Base-by-base conservation (phyloP, 2,797 vertebrate species). In the Harpagifer antarcticus region DNA sequence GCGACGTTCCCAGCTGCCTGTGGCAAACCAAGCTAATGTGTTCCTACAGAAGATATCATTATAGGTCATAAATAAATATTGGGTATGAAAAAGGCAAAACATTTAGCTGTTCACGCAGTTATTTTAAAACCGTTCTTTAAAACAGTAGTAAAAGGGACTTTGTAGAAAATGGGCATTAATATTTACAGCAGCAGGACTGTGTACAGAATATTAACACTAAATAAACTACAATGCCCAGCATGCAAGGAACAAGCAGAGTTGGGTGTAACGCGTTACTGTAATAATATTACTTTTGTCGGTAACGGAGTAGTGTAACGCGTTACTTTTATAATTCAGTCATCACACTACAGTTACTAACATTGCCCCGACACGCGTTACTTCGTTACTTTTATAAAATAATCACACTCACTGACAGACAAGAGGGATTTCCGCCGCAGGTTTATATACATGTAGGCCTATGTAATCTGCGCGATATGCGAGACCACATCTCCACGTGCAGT, bases 171-270 rank as follows among this genome's bases (percentile, higher is more conserved):
- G 56, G 42, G 23, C 60, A 11, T 23, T 12, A 47, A 58, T 64
- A 68, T 68, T 55, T 59, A 63, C 33, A 76, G 52, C 42, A 47
- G 63, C 55, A 55, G 49, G 37, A 69, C 56, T 54, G 27, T 53
- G 15, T 20, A 61, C 19, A 52, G 33, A 5, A 10, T n/a, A 31
- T 82, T 47, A 33, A 56, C 3, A 45, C 1, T 31, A 53, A 59
- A 33, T 37, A 53, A 63, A 50, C 48, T 48, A 48, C 53, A 60
- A 12, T 31, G 0, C 23, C 14, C 8, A 42, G 59, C 14, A 66
- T 52, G 6, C 13, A 45, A 57, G 15, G 10, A 45, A 47, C 17
- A 58, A 19, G 55, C n/a, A n/a, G n/a, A n/a, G n/a, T n/a, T n/a
- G n/a, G n/a, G n/a, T n/a, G n/a, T n/a, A n/a, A n/a, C n/a, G n/a